Percentiles rank a stretch among this genome's conserved stretches.
Conservation (phyloP, 1,140 invertebrate species). For the Episyrphus balteatus region DNA sequence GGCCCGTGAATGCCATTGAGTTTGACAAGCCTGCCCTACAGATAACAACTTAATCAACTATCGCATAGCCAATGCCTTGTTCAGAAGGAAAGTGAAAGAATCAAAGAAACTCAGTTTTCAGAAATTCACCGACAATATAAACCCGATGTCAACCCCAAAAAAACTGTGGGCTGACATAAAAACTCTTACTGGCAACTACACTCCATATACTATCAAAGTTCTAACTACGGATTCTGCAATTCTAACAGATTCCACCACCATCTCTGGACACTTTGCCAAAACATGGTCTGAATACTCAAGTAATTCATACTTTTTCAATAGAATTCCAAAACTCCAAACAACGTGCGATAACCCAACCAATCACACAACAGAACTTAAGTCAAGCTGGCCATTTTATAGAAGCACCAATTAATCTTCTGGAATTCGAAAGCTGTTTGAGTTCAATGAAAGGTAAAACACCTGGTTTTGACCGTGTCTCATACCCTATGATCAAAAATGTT, state of each 20-base stretch:
- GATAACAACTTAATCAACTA: neutral
- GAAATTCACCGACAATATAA: slow-evolving; percentile 1
- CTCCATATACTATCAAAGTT: neutral
- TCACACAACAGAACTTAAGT: neutral
- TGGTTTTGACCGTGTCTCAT: slow-evolving; percentile 3
- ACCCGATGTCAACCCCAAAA: neutral
- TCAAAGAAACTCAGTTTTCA: slow-evolving; percentile 1
- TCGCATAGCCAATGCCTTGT: slow-evolving; percentile 1
- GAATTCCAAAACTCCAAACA: neutral
- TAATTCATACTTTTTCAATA: slow-evolving; percentile 2
- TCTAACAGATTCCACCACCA: slow-evolving; percentile 1
- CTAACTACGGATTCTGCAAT: neutral
- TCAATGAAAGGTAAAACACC: slow-evolving; percentile 4
- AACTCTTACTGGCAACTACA: slow-evolving; percentile 2
- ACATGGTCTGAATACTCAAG: slow-evolving; percentile 3
- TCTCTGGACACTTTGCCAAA: slow-evolving; percentile 5
- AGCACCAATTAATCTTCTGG: neutral
- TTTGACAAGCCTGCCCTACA: too few relatives aligned
- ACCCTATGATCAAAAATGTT: slow-evolving; percentile 6
- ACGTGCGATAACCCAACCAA: neutral
- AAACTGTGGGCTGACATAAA: slow-evolving; percentile 8
- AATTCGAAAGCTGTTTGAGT: slow-evolving; percentile 2
- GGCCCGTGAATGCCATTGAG: too few relatives aligned
- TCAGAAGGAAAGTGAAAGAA: neutral
- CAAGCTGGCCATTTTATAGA: neutral